Base-by-base conservation (phyloP, 2,888 invertebrate species). In the Melolontha melolontha region DNA sequence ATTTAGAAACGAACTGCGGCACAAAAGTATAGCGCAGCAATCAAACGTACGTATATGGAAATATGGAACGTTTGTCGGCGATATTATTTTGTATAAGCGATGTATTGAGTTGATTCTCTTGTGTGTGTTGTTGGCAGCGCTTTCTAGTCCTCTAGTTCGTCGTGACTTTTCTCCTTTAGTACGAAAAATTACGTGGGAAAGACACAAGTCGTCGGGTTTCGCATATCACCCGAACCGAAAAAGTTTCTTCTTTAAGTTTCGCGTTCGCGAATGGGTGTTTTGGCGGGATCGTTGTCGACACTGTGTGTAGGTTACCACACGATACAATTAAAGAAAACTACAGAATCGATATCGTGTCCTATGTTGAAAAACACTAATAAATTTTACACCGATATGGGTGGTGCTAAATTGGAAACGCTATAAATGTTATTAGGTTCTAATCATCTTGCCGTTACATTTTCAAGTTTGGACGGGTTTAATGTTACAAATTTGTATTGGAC, bases 181-280 rank as follows among this genome's bases (percentile, higher is more conserved):
- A 14, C 39, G 39, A 54, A 54, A 54, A 54, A 54, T 12, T 14
- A 54, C 52, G 52, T 54, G 52, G 52, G 52, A 54, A 54, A 54
- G 34, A 39, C 11, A 27, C 14, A 34, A 14, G 7, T 8, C 7
- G 14, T 16, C 29, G 29, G 5, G 29, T 29, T 51, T 51, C 27
- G 27, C 11, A 12, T 12, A 54, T 14, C 11, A 16, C 34, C 7
- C 39, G 14, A 14, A 14, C 14, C 14, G 16, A 54, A 39, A 14
- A 54, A 54, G 16, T 50, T 4, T 22, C n/a, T 8, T 39, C 39
- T 10, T 14, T 10, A 11, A n/a, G 11, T 27, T 27, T 29, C 12
- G 29, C n/a, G 51, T 51, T 27, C 34, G 12, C 14, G 51, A 52
- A 52, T 39, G 51, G 51, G 51, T 34, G 14, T 47, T n/a, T 44